phyloP scores from a whole-genome alignment of 2,797 vertebrate species.

The Coluber constrictor region DNA sequence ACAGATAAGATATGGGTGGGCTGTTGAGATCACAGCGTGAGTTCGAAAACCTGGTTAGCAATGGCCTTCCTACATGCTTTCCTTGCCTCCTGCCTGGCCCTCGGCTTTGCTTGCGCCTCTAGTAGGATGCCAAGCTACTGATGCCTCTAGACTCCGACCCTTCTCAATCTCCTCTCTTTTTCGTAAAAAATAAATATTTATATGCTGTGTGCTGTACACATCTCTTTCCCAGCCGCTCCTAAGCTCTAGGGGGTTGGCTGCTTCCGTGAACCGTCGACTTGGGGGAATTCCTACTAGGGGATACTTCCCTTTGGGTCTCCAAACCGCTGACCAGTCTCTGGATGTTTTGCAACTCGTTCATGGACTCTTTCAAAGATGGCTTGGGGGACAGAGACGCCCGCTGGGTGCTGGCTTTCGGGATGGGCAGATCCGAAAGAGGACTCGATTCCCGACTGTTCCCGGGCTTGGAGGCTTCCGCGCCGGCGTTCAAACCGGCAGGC shows the following conservation, averaged over 20 bases:
- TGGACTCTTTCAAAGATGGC: slow-evolving; percentile 86
- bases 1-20: background rate
- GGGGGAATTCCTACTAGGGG: slow-evolving; percentile 84
- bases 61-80: background rate
- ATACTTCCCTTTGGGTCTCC: slow-evolving; percentile 87
- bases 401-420: slow-evolving; percentile 78
- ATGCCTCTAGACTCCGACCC: background rate
- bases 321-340: slow-evolving; percentile 98
- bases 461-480: slow-evolving; percentile 84
- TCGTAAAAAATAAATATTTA: slow-evolving; percentile 77
- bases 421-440: slow-evolving; percentile 82
- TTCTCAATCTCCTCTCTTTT: slow-evolving; percentile 35
- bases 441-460: slow-evolving; percentile 89
- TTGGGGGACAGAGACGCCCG: slow-evolving; percentile 80
- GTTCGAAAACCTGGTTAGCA: background rate
- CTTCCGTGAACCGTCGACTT: slow-evolving; percentile 65
- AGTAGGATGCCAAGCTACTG: background rate
- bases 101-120: background rate
- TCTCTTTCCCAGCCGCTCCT: slow-evolving; percentile 66
- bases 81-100: no score
- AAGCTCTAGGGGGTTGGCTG: slow-evolving; percentile 67
- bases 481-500: slow-evolving; percentile 71
- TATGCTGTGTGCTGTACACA: slow-evolving; percentile 86
- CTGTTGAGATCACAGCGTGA: no score
- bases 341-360: slow-evolving; percentile 96